Conservation (phyloP, 2,797 vertebrate species). For the Microchirus variegatus region DNA sequence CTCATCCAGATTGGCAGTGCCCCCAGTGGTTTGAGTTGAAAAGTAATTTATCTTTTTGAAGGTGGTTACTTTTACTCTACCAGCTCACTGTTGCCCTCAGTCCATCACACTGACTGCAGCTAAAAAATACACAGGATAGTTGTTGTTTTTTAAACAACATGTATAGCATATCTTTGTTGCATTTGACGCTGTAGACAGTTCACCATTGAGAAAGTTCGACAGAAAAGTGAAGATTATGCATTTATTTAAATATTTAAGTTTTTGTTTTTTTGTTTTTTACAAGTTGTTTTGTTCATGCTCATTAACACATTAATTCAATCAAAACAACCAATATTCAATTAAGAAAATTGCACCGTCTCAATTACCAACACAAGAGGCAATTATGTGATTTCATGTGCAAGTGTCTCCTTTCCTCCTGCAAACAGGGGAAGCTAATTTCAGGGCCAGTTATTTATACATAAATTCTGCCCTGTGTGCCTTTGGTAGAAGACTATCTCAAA, state of each 20-base stretch:
- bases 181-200: no score
- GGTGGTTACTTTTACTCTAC: background rate
- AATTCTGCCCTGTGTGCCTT: no score
- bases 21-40: conserved; percentile 14
- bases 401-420: background rate
- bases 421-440: no score
- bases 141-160: background rate
- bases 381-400: conserved; percentile 3
- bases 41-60: background rate
- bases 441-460: no score
- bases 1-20: conserved; percentile 20
- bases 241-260: background rate
- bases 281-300: background rate
- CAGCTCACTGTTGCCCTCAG: background rate
- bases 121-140: background rate
- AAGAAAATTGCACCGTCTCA: background rate
- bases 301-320: background rate
- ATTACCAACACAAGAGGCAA: background rate
- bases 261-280: background rate
- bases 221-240: background rate
- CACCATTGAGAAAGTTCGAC: background rate
- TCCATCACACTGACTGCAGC: background rate
- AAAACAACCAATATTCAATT: conserved; percentile 1
- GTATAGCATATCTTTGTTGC: background rate
- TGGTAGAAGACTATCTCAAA: no score